These are phyloP conservation scores for Syritta pipiens DNA, from an alignment of 2,888 invertebrate species.

Conservation along the genomic window DNA sequence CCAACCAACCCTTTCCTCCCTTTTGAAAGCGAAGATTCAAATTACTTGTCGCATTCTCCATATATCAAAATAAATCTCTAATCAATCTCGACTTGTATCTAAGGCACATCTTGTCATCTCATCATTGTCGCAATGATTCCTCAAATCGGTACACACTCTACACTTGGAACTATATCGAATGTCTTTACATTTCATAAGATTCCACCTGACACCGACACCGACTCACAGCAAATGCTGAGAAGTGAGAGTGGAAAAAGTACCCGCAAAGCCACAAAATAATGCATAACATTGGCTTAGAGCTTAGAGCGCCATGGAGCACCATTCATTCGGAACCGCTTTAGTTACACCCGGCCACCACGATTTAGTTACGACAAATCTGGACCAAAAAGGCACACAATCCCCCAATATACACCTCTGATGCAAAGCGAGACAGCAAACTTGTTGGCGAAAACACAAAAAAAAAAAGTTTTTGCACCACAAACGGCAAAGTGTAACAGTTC, in stretches of 20 bases:
- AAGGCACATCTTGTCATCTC: slow-evolving; percentile 2
- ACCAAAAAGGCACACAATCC: slow-evolving; percentile 48
- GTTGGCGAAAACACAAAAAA: too few relatives aligned
- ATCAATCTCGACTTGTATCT: neutral
- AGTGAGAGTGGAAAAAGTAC: slow-evolving; percentile 61
- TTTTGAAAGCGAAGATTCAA: neutral
- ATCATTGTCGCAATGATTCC: neutral
- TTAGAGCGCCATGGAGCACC: slow-evolving; percentile 23
- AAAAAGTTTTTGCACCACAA: slow-evolving; percentile 23
- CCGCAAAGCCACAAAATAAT: slow-evolving; percentile 8
- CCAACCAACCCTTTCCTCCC: too few relatives aligned
- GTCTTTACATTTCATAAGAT: slow-evolving; percentile 49
- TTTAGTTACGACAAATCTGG: slow-evolving; percentile 40
- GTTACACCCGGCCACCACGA: slow-evolving; percentile 59
- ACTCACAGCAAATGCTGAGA: slow-evolving; percentile 51
- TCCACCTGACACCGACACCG: slow-evolving; percentile 5
- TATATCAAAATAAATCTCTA: neutral
- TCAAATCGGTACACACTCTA: neutral
- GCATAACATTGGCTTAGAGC: slow-evolving; percentile 11
- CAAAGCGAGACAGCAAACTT: slow-evolving; percentile 21
- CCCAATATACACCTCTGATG: slow-evolving; percentile 15
- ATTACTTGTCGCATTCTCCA: neutral
- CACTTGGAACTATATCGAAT: slow-evolving; percentile 22
- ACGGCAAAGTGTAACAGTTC: slow-evolving; percentile 57
- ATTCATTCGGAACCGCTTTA: slow-evolving; percentile 58